phyloP scores from a whole-genome alignment of 2,113 vertebrate species.

The Amphilophus citrinellus region DNA sequence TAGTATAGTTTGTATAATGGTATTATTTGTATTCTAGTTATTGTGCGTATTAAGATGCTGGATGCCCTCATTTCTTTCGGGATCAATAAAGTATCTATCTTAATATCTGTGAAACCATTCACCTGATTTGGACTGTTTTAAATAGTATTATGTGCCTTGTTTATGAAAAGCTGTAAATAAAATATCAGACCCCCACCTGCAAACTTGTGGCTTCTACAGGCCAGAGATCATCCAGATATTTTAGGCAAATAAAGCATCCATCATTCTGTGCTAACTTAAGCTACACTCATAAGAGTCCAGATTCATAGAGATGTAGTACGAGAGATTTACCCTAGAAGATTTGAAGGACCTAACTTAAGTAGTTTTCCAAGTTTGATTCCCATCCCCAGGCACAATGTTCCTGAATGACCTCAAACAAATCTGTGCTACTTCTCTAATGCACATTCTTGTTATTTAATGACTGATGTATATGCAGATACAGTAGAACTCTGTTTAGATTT shows the following conservation, averaged over 20 bases:
- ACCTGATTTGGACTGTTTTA: not conserved
- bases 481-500: not conserved
- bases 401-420: not conserved
- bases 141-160: not conserved
- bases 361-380: not conserved
- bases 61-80: too few relatives aligned
- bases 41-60: too few relatives aligned
- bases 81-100: too few relatives aligned
- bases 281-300: too few relatives aligned
- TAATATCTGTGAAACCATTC: not conserved
- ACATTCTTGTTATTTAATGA: not conserved
- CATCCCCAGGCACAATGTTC: not conserved
- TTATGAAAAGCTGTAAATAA: not conserved
- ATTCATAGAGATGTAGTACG: not conserved
- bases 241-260: not conserved
- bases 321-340: not conserved
- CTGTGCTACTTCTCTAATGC: not conserved
- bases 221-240: not conserved
- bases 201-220: not conserved
- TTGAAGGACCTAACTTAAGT: not conserved
- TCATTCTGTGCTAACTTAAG: not conserved
- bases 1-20: too few relatives aligned
- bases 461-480: not conserved
- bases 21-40: too few relatives aligned
- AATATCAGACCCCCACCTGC: not conserved